Base-by-base conservation (phyloP, 2,113 vertebrate species). In the Larimichthys crocea region DNA sequence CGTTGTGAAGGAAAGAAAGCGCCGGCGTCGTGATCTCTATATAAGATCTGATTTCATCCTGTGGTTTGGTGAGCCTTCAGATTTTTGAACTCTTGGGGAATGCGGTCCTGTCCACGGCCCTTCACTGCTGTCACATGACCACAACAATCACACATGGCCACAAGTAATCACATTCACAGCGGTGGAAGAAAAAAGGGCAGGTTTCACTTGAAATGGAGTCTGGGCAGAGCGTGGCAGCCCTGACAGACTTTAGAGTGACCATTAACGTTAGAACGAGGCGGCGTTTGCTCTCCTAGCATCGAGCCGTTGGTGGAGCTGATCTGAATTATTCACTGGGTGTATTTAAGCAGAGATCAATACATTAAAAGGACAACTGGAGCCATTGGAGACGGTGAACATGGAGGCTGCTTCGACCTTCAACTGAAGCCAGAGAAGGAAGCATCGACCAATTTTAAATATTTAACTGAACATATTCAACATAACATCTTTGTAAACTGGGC, bases 301-400 rank as follows among this genome's bases (percentile, higher is more conserved):
- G 29, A 53, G 60, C 22, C 72, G 6, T 56, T 55, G 66, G 73
- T 46, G n/a, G 76, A 79, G 86, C 70, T 10, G 52, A 40, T 92
- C 86, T 94, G 90, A 95, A 94, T 95, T 89, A 94, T 94, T 95
- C 85, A 94, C 92, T 66, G 76, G 62, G 78, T 75, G 91, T 93
- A 91, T 94, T 93, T 93, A 92, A 93, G 92, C 76, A 78, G 42
- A 46, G 91, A 95, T 95, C 93, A 74, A 95, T 95, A 91, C 80
- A 88, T 83, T 89, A 81, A 67, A 40, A 94, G 88, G 80, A 86
- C 90, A 79, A 86, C 40, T 79, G 84, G 83, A 89, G 89, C 64
- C 85, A 4, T 40, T 71, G 68, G 55, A 80, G 81, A 53, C 11
- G 1, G 35, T 5, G 22, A 50, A 66, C 71, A 7, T 40, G 49